These are phyloP conservation scores for Epiblema foenella DNA, from an alignment of 2,888 invertebrate genomes.

Conservation along the genomic window DNA sequence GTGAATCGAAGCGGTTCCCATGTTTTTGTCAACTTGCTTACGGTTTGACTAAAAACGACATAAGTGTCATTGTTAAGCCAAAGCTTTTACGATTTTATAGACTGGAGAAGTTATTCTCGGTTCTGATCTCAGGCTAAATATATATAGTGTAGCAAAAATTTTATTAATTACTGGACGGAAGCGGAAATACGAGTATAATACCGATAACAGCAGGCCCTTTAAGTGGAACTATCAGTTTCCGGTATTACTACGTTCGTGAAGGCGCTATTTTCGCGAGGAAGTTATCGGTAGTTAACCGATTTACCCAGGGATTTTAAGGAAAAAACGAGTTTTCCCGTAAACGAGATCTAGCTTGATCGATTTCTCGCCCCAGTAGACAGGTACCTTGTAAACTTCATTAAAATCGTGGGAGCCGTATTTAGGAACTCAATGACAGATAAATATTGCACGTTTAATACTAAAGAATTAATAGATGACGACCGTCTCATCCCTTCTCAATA, in stretches of 20 bases:
- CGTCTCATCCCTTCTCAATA: background rate
- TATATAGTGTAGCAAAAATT: conserved; percentile 23
- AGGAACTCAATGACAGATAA: too few species aligned
- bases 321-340: too few species aligned
- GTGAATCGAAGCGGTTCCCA: conserved; percentile 3
- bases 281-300: too few species aligned
- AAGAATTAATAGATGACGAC: background rate
- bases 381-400: too few species aligned
- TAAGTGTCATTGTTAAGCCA: background rate
- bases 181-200: conserved; percentile 26
- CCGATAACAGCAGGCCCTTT: conserved; percentile 27
- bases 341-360: too few species aligned
- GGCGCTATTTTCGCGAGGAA: background rate
- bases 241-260: background rate
- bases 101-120: background rate
- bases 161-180: conserved; percentile 34
- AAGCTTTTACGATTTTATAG: background rate
- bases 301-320: too few species aligned
- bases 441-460: too few species aligned
- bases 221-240: conserved; percentile 7
- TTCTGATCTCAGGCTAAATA: conserved; percentile 18
- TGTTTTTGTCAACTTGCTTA: background rate
- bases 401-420: too few species aligned
- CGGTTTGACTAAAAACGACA: background rate
- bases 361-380: too few species aligned